These are phyloP conservation scores for Trichechus manatus DNA, from an alignment of 2,113 vertebrate species.

Conservation along the genomic window DNA sequence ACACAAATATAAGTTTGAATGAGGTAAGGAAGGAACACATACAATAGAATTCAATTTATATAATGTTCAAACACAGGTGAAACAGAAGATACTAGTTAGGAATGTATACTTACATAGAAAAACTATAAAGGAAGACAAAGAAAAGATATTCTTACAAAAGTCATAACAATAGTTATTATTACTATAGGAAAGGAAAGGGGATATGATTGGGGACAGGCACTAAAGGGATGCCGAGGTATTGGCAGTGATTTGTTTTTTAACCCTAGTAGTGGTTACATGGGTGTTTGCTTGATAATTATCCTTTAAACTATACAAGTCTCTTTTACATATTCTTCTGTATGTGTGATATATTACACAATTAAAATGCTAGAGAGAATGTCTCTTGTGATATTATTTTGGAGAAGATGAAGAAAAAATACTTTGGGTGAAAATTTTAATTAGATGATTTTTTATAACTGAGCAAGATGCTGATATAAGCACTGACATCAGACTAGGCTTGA, in stretches of 20 bases:
- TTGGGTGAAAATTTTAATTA: background rate
- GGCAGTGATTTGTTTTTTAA: background rate
- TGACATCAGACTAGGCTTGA: background rate
- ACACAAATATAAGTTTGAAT: background rate
- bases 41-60: background rate
- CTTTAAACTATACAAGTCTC: background rate
- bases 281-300: background rate
- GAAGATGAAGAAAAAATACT: slow-evolving; percentile 8
- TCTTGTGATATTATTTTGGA: background rate
- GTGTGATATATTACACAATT: background rate
- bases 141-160: background rate
- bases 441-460: background rate
- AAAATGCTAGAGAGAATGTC: slow-evolving; percentile 24
- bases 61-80: background rate
- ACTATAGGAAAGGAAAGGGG: background rate
- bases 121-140: background rate
- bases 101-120: background rate
- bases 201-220: rapidly evolving
- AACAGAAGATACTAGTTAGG: background rate
- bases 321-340: background rate
- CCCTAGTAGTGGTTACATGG: background rate
- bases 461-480: background rate
- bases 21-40: background rate
- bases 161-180: background rate
- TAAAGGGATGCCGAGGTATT: background rate